Percentiles rank a stretch among this genome's conserved stretches.
phyloP scores from a whole-genome alignment of 2,113 vertebrate species.

The Abramis brama region DNA sequence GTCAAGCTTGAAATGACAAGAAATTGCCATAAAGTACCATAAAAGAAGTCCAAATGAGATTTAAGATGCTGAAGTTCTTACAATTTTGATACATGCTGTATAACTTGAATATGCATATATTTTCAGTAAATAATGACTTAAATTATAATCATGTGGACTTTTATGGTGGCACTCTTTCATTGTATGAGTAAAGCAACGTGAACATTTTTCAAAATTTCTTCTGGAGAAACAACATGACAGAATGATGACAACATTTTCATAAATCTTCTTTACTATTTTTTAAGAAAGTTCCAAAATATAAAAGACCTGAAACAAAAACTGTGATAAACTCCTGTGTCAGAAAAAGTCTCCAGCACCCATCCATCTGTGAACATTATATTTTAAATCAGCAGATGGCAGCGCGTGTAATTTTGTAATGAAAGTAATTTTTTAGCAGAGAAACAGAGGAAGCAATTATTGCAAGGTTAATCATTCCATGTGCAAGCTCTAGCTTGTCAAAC shows the following conservation, averaged over 20 bases:
- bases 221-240: too few species aligned
- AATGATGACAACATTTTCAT: too few species aligned
- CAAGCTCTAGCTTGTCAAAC: constrained; percentile 22
- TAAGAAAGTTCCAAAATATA: neutral
- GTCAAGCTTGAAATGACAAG: too few species aligned
- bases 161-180: too few species aligned
- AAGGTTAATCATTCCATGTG: constrained; percentile 34
- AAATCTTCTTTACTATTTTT: neutral
- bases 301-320: neutral
- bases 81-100: too few species aligned
- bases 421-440: constrained; percentile 19
- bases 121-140: too few species aligned
- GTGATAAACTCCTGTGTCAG: neutral
- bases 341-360: neutral
- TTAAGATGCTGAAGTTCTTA: neutral
- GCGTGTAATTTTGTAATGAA: constrained; percentile 33
- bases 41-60: too few species aligned
- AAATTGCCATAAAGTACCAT: too few species aligned
- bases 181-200: too few species aligned
- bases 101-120: too few species aligned
- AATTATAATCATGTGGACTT: too few species aligned
- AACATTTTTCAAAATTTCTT: too few species aligned
- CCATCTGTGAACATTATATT: neutral
- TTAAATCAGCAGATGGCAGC: neutral
- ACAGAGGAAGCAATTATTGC: constrained; percentile 36